Evolutionary conservation across 1,140 invertebrate genomes (phyloP), one percentile per base, ranked within the genome.

Genomic region (Zaprionus capensis): DNA sequence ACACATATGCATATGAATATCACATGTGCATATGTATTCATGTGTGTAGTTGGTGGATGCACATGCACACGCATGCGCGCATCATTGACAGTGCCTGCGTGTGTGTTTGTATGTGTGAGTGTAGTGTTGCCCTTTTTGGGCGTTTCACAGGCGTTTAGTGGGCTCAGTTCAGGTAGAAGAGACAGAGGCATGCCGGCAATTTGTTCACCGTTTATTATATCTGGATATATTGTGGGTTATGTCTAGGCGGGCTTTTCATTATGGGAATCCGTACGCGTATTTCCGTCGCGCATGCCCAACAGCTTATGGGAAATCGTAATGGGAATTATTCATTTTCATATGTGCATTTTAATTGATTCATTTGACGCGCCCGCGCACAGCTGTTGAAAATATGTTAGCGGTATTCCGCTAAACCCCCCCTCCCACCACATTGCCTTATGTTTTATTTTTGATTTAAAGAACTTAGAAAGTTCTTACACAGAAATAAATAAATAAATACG

Each of bases 251-350:
- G 70, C 53, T 72, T 80, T 69, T 56, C 69, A 69, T 70, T 87
- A 75, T 87, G 84, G 84, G 69, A 87, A 74, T 81, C 79, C 59
- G 75, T 22, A 20, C 77, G 61, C 78, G 76, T 65, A 80, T 81
- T 78, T 69, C 56, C 75, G 71, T 51, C 64, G 82, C 68, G 81
- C 85, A 87, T 87, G 84, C 84, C 61, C 71, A 80, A 69, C 84
- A 83, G 49, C 76, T 78, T 83, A 88, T 66, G 71, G 69, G 70
- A 79, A 90, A 76, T 78, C 56, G 65, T 72, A 36, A 26, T 78
- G 84, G 80, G 78, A 88, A 84, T 81, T 71, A 88, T 36, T 26
- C 5, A 78, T 63, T 53, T 83, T 65, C 57, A 79, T 65, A 56
- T 87, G 55, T 83, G 51, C 46, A 53, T 34, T 69, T 58, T 58